Percentiles rank a stretch among this genome's conserved stretches.
These are phyloP conservation scores for Bombus affinis DNA, from an alignment of 1,140 invertebrate species.

Conservation along the genomic window DNA sequence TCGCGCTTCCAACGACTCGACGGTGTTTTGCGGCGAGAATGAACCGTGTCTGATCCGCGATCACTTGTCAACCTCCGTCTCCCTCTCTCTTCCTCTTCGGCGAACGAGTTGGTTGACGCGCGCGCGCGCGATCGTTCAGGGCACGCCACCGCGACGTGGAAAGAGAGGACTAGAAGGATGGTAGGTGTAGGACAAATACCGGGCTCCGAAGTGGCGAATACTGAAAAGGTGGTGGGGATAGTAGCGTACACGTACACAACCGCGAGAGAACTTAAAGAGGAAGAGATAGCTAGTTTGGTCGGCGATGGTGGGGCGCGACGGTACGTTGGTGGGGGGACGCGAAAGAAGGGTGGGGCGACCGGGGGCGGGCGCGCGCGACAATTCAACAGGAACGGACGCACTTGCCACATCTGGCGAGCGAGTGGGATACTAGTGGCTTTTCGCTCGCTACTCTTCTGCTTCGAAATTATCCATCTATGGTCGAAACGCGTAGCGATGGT, in stretches of 20 bases:
- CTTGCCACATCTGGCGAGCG: slow-evolving; percentile 79
- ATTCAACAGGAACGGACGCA: slow-evolving; percentile 78
- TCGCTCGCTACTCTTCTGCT: background rate
- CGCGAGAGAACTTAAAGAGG: slow-evolving; percentile 70
- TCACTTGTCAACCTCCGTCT: slow-evolving; percentile 45
- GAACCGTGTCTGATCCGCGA: slow-evolving; percentile 51
- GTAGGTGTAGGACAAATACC: slow-evolving; percentile 70
- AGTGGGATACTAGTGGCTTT: slow-evolving; percentile 67
- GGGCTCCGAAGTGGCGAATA: slow-evolving; percentile 70
- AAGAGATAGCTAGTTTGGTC: slow-evolving; percentile 76
- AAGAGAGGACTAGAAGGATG: slow-evolving; percentile 52
- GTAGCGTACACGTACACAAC: slow-evolving; percentile 65
- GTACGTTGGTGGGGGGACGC: slow-evolving; percentile 64
- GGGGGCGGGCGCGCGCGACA: slow-evolving; percentile 80
- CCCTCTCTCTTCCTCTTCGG: no score
- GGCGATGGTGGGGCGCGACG: slow-evolving; percentile 56
- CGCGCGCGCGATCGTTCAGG: slow-evolving; percentile 4
- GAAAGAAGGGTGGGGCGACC: slow-evolving; percentile 70
- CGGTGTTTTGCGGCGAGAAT: slow-evolving; percentile 47
- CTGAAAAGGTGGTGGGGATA: slow-evolving; percentile 64
- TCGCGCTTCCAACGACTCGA: slow-evolving; percentile 44
- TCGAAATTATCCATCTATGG: background rate
- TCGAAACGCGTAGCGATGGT: background rate
- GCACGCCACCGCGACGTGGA: slow-evolving; percentile 59
- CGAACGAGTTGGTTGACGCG: slow-evolving; percentile 1